A percentile compares a stretch with the other conserved stretches of the same genome.
Evolutionary conservation across 1,140 invertebrate genomes (phyloP).

Genomic region (Acromyrmex charruanus): DNA sequence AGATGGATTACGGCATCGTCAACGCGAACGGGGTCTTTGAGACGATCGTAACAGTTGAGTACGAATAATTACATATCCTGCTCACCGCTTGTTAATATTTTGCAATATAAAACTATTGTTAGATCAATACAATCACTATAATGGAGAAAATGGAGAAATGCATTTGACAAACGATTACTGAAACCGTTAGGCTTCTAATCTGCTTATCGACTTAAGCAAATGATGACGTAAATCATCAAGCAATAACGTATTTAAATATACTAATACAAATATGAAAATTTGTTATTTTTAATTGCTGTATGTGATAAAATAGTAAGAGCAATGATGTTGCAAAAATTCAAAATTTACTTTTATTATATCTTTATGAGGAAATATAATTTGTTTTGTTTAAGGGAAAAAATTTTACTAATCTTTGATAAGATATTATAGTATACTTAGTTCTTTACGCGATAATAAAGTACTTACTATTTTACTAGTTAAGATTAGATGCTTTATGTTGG

Average conservation of each 20-base stretch:
- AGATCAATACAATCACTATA: neutral
- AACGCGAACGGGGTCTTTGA: conserved; percentile 21
- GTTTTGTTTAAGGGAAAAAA: neutral
- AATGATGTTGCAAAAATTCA: conserved; percentile 13
- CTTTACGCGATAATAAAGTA: too few relatives aligned
- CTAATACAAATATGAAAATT: neutral
- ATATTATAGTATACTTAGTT: neutral
- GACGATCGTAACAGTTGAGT: conserved; percentile 38
- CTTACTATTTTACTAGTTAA: neutral
- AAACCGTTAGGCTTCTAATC: conserved; percentile 31
- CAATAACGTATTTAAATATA: neutral
- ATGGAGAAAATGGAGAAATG: neutral
- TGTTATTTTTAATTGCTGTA: conserved; percentile 12
- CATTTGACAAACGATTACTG: conserved; percentile 4
- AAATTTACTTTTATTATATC: neutral
- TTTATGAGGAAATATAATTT: too few relatives aligned
- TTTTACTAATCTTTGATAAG: neutral
- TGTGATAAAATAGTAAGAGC: neutral
- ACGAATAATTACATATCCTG: conserved; percentile 41
- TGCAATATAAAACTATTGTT: conserved; percentile 44
- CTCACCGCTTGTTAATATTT: conserved; percentile 36
- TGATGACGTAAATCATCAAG: conserved; percentile 27
- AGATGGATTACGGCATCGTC: conserved; percentile 48
- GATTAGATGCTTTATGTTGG: neutral
- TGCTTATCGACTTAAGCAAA: conserved; percentile 24